These are phyloP conservation scores for Gibbula magus DNA, from an alignment of 2,888 invertebrate genomes.

Conservation along the genomic window DNA sequence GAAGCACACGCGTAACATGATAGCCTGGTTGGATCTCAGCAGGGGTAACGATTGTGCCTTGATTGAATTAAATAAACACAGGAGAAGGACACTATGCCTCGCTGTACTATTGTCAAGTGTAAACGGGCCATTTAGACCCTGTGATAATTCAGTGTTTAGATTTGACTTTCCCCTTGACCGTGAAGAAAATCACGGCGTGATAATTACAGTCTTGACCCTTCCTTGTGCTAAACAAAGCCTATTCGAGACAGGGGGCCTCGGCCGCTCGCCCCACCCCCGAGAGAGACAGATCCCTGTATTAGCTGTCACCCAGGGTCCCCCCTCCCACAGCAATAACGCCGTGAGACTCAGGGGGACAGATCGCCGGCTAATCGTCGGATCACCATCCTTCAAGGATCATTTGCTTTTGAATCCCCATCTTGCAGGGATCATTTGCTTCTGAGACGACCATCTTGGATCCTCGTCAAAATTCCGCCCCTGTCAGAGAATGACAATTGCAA, in stretches of 20 bases:
- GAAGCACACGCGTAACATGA: slow-evolving; percentile 34
- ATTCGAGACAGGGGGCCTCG: background rate
- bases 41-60: slow-evolving; percentile 50
- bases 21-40: slow-evolving; percentile 36
- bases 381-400: slow-evolving; percentile 10
- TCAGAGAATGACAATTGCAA: background rate
- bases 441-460: slow-evolving; percentile 10
- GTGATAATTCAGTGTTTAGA: slow-evolving; percentile 20
- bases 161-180: slow-evolving; percentile 14
- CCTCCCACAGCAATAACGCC: slow-evolving; percentile 13
- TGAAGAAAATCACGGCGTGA: slow-evolving; percentile 15
- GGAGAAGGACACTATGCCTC: background rate
- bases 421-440: slow-evolving; percentile 14
- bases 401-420: slow-evolving; percentile 5
- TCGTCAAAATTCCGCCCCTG: slow-evolving; percentile 6
- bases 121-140: background rate
- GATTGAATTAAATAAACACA: slow-evolving; percentile 62
- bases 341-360: slow-evolving; percentile 21
- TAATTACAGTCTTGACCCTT: slow-evolving; percentile 12
- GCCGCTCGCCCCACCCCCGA: slow-evolving; percentile 6
- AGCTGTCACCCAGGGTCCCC: slow-evolving; percentile 12
- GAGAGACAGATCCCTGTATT: slow-evolving; percentile 6
- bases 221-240: slow-evolving; percentile 9
- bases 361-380: slow-evolving; percentile 22
- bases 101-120: background rate